Percentiles rank a stretch among this genome's conserved stretches.
These are phyloP conservation scores for Lepidurus couesii DNA, from an alignment of 1,140 invertebrate genomes.

Conservation along the genomic window DNA sequence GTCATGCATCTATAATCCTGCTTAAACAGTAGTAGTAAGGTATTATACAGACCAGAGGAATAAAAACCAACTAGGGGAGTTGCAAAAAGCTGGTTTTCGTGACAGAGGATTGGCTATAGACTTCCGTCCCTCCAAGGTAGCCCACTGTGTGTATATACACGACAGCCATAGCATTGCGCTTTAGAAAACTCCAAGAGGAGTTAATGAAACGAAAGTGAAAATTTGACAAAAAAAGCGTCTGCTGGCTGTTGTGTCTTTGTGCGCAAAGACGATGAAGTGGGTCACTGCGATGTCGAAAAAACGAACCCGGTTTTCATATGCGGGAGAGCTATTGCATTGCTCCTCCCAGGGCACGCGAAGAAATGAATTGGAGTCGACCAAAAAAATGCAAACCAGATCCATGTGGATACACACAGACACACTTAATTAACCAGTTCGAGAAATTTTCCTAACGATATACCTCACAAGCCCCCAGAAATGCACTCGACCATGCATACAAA, in stretches of 20 bases:
- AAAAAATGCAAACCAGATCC: background rate
- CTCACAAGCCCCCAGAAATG: no score
- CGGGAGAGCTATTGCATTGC: background rate
- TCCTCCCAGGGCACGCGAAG: no score
- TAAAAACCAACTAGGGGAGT: background rate
- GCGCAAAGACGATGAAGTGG: background rate
- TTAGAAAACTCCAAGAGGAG: background rate
- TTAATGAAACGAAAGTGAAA: conserved; percentile 10
- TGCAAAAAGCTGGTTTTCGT: background rate
- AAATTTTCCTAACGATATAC: no score
- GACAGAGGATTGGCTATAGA: background rate
- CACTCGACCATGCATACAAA: no score
- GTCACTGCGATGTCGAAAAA: conserved; percentile 6
- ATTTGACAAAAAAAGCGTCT: background rate
- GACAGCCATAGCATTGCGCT: no score
- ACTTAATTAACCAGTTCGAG: background rate
- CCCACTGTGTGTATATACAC: background rate
- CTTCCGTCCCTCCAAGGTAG: background rate
- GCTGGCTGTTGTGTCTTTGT: background rate
- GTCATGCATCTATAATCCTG: conserved; percentile 19
- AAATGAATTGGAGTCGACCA: background rate
- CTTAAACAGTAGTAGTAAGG: background rate
- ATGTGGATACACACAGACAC: background rate
- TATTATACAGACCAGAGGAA: no score
- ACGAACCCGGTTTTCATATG: background rate